Evolutionary conservation across 2,888 invertebrate genomes (phyloP).

Genomic region (Germaria angustata): DNA sequence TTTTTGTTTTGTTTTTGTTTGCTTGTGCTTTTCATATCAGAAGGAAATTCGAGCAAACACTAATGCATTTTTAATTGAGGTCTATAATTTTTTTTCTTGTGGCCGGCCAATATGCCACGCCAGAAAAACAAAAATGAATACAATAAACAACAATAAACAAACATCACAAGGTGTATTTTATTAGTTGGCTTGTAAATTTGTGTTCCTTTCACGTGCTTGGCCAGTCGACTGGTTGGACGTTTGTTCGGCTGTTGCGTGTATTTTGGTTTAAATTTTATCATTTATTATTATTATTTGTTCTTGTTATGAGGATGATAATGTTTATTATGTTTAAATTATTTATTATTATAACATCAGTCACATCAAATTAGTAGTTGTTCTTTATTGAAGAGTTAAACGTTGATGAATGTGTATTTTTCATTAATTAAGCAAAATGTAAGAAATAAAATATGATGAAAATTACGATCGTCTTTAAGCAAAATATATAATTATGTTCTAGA

Average conservation of each 20-base stretch:
- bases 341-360: slow-evolving; percentile 62
- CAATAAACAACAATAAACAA: not conserved
- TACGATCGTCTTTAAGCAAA: not conserved
- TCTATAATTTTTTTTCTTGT: slow-evolving; percentile 48
- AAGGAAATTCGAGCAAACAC: slow-evolving; percentile 69
- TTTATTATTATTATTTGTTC: slow-evolving; percentile 43
- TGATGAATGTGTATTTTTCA: slow-evolving; percentile 50
- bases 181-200: slow-evolving; percentile 18
- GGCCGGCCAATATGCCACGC: slow-evolving; percentile 24
- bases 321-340: slow-evolving; percentile 52
- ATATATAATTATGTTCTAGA: slow-evolving; percentile 7
- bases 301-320: slow-evolving; percentile 39
- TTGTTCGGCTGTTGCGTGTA: slow-evolving; percentile 27
- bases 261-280: slow-evolving; percentile 45
- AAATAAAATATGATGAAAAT: not conserved
- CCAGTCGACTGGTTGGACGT: not conserved
- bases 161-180: slow-evolving; percentile 52
- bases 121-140: slow-evolving; percentile 21
- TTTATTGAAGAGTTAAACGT: slow-evolving; percentile 46
- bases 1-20: slow-evolving; percentile 6
- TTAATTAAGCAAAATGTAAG: slow-evolving; percentile 54
- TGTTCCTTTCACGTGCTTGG: slow-evolving; percentile 19
- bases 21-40: slow-evolving; percentile 25
- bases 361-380: slow-evolving; percentile 55
- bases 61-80: slow-evolving; percentile 79